A percentile compares a stretch with the other conserved stretches of the same genome.
Conservation (phyloP, 2,888 invertebrate species). For the Metopia argyrocephala region DNA sequence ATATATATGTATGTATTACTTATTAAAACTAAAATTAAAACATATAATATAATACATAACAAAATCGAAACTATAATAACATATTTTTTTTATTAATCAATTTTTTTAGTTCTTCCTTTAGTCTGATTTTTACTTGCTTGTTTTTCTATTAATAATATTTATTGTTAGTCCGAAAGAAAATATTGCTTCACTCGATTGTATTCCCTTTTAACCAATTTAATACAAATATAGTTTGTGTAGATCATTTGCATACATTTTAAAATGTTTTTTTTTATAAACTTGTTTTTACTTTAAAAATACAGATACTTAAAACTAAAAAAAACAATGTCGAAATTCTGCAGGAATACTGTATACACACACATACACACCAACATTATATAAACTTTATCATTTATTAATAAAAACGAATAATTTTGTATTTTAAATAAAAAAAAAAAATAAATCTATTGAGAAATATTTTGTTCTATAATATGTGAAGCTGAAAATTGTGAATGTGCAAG, state of each 20-base stretch:
- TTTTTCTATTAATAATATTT: conserved; percentile 47
- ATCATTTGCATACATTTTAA: conserved; percentile 8
- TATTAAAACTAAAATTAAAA: conserved; percentile 39
- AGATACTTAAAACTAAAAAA: conserved; percentile 12
- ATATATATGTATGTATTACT: conserved; percentile 61
- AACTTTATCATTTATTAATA: conserved; percentile 56
- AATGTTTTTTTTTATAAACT: not conserved
- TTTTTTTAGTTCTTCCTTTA: conserved; percentile 40
- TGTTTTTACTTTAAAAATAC: conserved; percentile 26
- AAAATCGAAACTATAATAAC: conserved; percentile 28
- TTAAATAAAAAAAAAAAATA: conserved; percentile 51
- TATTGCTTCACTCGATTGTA: not conserved
- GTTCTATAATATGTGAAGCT: conserved; percentile 38
- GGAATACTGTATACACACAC: conserved; percentile 34
- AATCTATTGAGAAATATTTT: conserved; percentile 41
- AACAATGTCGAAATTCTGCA: not conserved
- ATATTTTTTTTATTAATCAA: conserved; percentile 57
- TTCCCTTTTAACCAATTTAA: not conserved
- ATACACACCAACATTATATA: conserved; percentile 30
- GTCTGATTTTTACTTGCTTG: conserved; percentile 37
- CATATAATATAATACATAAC: not conserved
- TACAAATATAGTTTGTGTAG: not conserved
- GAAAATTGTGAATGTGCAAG: not conserved
- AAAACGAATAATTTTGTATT: conserved; percentile 59
- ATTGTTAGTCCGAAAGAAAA: conserved; percentile 23